A percentile compares a stretch with the other conserved stretches of the same genome.
These are phyloP conservation scores for Bergia sp. DNA, from an alignment of 92 coral and sea anemone genomes.

Conservation along the genomic window DNA sequence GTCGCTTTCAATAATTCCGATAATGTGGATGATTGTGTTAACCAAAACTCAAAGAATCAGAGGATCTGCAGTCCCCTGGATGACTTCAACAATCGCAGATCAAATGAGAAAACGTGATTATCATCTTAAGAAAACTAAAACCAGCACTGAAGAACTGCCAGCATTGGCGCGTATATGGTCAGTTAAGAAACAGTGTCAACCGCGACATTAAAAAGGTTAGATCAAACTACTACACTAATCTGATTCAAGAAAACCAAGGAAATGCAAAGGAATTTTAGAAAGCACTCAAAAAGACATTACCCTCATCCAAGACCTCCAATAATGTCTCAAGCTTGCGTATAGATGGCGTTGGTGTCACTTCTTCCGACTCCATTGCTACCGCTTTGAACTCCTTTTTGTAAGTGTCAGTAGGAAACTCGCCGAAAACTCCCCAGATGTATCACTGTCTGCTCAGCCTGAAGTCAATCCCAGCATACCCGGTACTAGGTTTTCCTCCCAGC, in stretches of 20 bases:
- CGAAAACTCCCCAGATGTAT: conserved; percentile 23
- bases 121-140: conserved; percentile 38
- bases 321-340: conserved; percentile 20
- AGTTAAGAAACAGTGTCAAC: conserved; percentile 51
- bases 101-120: conserved; percentile 46
- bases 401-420: conserved; percentile 47
- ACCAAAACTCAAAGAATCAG: conserved; percentile 52
- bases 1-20: conserved; percentile 41
- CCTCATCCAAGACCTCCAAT: conserved; percentile 24
- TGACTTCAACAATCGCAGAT: conserved; percentile 41
- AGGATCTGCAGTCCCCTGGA: conserved; percentile 37
- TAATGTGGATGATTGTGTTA: conserved; percentile 51
- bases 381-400: conserved; percentile 43
- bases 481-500: conserved; percentile 25
- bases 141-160: conserved; percentile 3
- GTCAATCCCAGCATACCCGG: not conserved
- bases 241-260: conserved; percentile 19
- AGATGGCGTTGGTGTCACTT: conserved; percentile 44
- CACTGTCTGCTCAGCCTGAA: not conserved
- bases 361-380: conserved; percentile 28
- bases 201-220: conserved; percentile 40
- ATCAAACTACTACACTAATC: conserved; percentile 43
- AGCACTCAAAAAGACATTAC: conserved; percentile 32
- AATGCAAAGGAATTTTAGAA: conserved; percentile 22
- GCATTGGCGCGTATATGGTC: conserved; percentile 41